A percentile compares a stretch with the other conserved stretches of the same genome.
Evolutionary conservation across 2,797 vertebrate species (phyloP).

Genomic region (Pygocentrus nattereri): DNA sequence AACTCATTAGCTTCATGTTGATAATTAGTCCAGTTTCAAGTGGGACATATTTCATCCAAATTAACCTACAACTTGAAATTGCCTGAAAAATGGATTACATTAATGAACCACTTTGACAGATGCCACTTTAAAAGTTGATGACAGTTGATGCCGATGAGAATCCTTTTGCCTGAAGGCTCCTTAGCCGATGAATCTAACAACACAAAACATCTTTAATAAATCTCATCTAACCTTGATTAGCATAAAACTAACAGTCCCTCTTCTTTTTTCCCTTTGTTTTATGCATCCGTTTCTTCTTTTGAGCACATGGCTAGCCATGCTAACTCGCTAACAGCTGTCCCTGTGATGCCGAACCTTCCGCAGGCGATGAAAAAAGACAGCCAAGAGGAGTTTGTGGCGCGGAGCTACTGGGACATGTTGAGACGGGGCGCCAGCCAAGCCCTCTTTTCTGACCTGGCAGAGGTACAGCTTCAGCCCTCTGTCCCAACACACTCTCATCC

Average conservation of each 20-base stretch:
- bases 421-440: slow-evolving; percentile 96
- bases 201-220: background rate
- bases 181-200: background rate
- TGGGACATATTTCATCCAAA: background rate
- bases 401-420: slow-evolving; percentile 98
- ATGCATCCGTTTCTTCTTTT: slow-evolving; percentile 10
- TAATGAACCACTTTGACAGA: background rate
- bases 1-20: background rate
- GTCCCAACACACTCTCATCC: slow-evolving; percentile 56
- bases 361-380: slow-evolving; percentile 95
- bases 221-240: background rate
- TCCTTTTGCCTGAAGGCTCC: background rate
- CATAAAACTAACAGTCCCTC: background rate
- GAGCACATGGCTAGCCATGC: slow-evolving; percentile 5
- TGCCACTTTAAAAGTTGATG: background rate
- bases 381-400: slow-evolving; percentile 87
- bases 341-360: slow-evolving; percentile 61
- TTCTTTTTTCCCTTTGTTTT: slow-evolving; percentile 45
- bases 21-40: background rate
- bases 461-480: slow-evolving; percentile 87
- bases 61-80: background rate
- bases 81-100: background rate
- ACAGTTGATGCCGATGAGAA: background rate
- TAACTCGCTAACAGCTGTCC: slow-evolving; percentile 59
- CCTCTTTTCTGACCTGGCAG: slow-evolving; percentile 97